Evolutionary conservation across 2,888 invertebrate genomes (phyloP).

Genomic region (Apeira syringaria): DNA sequence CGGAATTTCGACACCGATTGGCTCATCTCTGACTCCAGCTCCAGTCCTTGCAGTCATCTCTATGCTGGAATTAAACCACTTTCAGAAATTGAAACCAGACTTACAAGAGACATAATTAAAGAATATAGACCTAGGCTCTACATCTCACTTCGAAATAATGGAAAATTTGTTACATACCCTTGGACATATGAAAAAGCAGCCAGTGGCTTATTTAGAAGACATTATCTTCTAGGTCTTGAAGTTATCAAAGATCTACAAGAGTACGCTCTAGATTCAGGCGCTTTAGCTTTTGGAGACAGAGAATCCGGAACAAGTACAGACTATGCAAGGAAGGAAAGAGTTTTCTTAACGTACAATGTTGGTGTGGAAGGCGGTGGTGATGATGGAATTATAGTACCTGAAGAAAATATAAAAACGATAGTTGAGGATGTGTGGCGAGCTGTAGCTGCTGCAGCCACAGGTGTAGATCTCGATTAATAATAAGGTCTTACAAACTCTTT

Average conservation of each 20-base stretch:
- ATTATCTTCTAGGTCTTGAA: constrained; percentile 54
- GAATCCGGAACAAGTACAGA: constrained; percentile 66
- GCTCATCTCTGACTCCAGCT: constrained; percentile 84
- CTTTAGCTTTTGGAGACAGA: constrained; percentile 53
- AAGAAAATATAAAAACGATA: constrained; percentile 47
- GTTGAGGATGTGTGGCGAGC: constrained; percentile 62
- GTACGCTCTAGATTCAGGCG: constrained; percentile 53
- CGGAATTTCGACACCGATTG: constrained; percentile 90
- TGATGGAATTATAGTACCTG: constrained; percentile 45
- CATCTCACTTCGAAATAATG: constrained; percentile 90
- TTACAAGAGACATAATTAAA: constrained; percentile 82
- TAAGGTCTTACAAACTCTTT: too few species aligned
- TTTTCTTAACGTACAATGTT: constrained; percentile 57
- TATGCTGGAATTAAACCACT: constrained; percentile 85
- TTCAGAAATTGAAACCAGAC: constrained; percentile 86
- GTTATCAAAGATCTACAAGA: constrained; percentile 48
- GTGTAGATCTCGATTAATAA: constrained; percentile 11
- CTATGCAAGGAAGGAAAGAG: constrained; percentile 48
- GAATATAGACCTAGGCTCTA: constrained; percentile 82
- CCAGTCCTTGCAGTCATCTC: constrained; percentile 84
- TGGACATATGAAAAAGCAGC: constrained; percentile 85
- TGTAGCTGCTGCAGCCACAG: constrained; percentile 47
- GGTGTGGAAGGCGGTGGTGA: constrained; percentile 57
- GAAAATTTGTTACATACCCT: constrained; percentile 86
- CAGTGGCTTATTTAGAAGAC: constrained; percentile 60